Conservation (phyloP, 2,113 vertebrate species). For the Scomber colias region DNA sequence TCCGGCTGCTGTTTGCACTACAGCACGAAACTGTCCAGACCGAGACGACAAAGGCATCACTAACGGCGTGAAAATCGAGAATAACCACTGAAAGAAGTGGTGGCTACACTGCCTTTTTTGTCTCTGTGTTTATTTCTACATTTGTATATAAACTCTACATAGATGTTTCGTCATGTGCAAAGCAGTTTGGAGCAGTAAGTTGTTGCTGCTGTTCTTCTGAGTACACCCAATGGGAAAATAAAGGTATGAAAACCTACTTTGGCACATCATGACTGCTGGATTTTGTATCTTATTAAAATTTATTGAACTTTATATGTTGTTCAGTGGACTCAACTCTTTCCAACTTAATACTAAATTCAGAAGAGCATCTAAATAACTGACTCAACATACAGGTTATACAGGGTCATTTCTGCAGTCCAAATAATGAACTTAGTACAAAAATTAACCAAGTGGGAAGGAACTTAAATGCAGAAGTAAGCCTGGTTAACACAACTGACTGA, state of each 20-base stretch:
- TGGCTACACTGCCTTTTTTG: too few relatives aligned
- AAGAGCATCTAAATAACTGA: too few relatives aligned
- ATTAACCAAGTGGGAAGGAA: background rate
- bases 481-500: background rate
- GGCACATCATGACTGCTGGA: too few relatives aligned
- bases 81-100: constrained; percentile 12
- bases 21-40: constrained; percentile 61
- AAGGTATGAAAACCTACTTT: too few relatives aligned
- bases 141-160: too few relatives aligned
- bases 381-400: background rate
- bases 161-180: too few relatives aligned
- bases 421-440: background rate
- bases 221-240: too few relatives aligned
- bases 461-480: background rate
- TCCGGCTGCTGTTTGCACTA: constrained; percentile 67
- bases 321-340: rapidly evolving
- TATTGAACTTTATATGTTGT: too few relatives aligned
- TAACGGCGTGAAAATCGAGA: constrained; percentile 31
- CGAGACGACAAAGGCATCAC: constrained; percentile 31
- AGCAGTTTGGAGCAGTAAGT: too few relatives aligned
- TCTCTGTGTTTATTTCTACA: too few relatives aligned
- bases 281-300: too few relatives aligned
- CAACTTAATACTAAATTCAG: background rate
- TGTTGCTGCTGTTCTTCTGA: too few relatives aligned
- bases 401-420: background rate